Conservation (phyloP, 1,140 invertebrate genomes). For the Halictus rubicundus region DNA sequence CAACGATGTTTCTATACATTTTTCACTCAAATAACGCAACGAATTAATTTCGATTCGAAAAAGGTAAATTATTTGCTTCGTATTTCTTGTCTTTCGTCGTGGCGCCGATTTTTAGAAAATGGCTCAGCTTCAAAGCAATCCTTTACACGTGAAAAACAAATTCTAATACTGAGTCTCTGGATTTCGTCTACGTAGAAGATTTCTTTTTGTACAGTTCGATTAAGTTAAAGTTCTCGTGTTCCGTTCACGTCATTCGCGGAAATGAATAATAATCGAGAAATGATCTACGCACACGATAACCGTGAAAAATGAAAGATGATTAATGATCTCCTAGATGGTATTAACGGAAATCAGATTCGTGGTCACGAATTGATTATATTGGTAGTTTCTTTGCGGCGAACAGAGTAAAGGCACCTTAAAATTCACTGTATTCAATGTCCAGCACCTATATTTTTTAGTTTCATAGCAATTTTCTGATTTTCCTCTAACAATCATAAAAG, state of each 20-base stretch:
- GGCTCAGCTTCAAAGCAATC: background rate
- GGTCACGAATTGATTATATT: conserved; percentile 28
- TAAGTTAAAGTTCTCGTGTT: background rate
- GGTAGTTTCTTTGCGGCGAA: conserved; percentile 39
- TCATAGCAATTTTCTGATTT: background rate
- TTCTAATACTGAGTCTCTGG: background rate
- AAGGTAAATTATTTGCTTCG: background rate
- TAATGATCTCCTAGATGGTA: background rate
- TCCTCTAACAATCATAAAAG: conserved; percentile 9
- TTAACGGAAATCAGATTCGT: conserved; percentile 29
- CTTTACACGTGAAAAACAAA: background rate
- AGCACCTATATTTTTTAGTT: conserved; percentile 47
- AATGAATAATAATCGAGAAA: background rate
- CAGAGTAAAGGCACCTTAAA: conserved; percentile 58
- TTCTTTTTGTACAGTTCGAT: background rate
- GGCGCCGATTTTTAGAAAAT: background rate
- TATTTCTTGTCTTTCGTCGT: background rate
- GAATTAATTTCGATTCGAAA: background rate
- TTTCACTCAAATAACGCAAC: background rate
- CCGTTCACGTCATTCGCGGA: background rate
- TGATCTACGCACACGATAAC: background rate
- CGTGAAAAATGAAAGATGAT: background rate
- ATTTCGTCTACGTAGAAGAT: background rate
- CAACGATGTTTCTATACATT: background rate
- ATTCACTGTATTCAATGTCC: conserved; percentile 35